Evolutionary conservation across 2,888 invertebrate species (phyloP).

Genomic region (Stomorhina lunata): DNA sequence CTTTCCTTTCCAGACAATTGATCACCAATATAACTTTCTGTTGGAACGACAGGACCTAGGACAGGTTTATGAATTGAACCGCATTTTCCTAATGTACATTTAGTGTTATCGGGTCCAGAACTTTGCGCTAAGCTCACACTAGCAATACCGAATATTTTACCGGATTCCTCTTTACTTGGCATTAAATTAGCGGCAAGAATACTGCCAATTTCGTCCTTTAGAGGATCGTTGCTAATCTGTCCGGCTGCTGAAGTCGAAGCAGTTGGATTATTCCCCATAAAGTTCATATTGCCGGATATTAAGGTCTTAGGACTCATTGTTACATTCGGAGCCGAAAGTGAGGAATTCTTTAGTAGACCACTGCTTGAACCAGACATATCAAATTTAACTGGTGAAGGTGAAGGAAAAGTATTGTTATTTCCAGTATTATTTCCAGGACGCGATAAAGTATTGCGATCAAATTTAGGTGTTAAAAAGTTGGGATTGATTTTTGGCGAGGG

Average conservation of each 20-base stretch:
- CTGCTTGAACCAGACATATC: conserved; percentile 68
- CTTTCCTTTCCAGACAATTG: conserved; percentile 79
- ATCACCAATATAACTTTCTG: conserved; percentile 79
- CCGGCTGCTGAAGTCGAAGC: conserved; percentile 50
- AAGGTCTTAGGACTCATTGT: conserved; percentile 69
- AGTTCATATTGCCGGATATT: conserved; percentile 49
- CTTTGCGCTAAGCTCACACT: conserved; percentile 80
- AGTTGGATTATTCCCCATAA: conserved; percentile 48
- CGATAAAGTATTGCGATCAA: conserved; percentile 75
- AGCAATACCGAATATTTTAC: conserved; percentile 80
- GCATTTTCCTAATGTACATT: conserved; percentile 80
- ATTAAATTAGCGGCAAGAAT: conserved; percentile 78
- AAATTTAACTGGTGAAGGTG: conserved; percentile 73
- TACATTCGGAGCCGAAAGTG: conserved; percentile 59
- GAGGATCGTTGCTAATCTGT: conserved; percentile 71
- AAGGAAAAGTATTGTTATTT: conserved; percentile 71
- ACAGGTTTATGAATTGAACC: conserved; percentile 80
- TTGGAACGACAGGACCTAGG: conserved; percentile 79
- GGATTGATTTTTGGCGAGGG: conserved; percentile 80
- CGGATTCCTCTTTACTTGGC: conserved; percentile 80
- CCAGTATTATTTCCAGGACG: conserved; percentile 67
- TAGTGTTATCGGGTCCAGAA: conserved; percentile 80
- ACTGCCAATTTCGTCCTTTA: conserved; percentile 78
- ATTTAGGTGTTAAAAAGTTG: conserved; percentile 79
- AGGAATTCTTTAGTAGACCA: conserved; percentile 62